phyloP scores from a whole-genome alignment of 2,113 vertebrate species.

The Phyllostomus discolor region DNA sequence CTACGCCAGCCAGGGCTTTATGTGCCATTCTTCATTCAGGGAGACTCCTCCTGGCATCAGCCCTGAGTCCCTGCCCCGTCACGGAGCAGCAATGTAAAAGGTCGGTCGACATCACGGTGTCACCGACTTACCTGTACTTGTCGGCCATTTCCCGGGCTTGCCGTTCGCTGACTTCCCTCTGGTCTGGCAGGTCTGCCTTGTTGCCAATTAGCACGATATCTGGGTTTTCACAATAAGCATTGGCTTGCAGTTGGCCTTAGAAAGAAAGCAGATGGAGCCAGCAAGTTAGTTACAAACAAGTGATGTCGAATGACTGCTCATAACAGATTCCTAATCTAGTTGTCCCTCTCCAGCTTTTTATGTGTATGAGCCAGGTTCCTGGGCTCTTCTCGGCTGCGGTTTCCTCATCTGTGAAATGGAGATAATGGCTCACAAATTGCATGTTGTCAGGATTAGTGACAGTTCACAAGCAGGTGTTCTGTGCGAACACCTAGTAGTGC shows the following conservation, averaged over 20 bases:
- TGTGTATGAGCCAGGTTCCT: not conserved
- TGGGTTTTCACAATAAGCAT: constrained; percentile 96
- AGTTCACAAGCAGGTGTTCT: not conserved
- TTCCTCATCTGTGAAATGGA: not conserved
- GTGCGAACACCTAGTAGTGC: not conserved
- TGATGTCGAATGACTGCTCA: constrained; percentile 27
- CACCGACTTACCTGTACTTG: constrained; percentile 88
- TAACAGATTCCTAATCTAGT: not conserved
- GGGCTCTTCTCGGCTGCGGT: not conserved
- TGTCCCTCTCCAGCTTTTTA: not conserved
- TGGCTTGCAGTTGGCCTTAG: constrained; percentile 93
- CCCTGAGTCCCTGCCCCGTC: not conserved
- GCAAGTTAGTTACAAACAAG: constrained; percentile 41
- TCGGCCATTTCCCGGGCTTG: constrained; percentile 95
- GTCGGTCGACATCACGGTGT: not conserved
- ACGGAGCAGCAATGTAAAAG: too few species aligned
- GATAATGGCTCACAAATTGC: not conserved
- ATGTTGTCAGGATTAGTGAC: not conserved
- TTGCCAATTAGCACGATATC: constrained; percentile 96
- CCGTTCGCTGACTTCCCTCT: constrained; percentile 93
- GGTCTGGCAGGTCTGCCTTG: constrained; percentile 93
- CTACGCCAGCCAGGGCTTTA: too few species aligned
- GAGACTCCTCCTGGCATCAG: not conserved
- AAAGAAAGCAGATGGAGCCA: constrained; percentile 53
- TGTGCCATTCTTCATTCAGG: not conserved